Conservation (phyloP, 53 echinoderm and acorn worm species). For the Temnopleurus reevesii region DNA sequence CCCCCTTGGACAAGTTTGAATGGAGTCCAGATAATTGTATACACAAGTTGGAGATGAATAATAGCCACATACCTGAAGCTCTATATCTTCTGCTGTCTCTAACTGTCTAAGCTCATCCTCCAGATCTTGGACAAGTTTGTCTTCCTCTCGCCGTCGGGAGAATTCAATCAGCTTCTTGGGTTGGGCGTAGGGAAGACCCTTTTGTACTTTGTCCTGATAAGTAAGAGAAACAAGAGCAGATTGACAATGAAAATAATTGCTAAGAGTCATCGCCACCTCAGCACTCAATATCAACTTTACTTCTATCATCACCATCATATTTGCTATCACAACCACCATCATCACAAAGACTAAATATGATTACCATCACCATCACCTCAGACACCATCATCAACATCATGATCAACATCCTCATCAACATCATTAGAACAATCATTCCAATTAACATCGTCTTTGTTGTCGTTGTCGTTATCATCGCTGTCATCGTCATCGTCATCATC, state of each 20-base stretch:
- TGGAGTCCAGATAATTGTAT: too few relatives aligned
- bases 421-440: background rate
- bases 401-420: background rate
- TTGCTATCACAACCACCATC: background rate
- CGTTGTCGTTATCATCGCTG: background rate
- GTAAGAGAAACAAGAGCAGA: background rate
- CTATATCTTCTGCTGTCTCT: constrained; percentile 85
- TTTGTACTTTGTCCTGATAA: constrained; percentile 73
- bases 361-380: constrained; percentile 9
- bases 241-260: too few relatives aligned
- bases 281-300: background rate
- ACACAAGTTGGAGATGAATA: too few relatives aligned
- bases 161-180: constrained; percentile 97
- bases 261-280: too few relatives aligned
- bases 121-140: constrained; percentile 73
- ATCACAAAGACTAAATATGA: background rate
- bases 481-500: background rate
- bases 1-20: too few relatives aligned
- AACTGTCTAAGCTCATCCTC: constrained; percentile 81
- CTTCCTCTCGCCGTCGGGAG: constrained; percentile 81
- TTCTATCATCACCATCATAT: background rate
- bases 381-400: constrained; percentile 19
- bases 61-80: constrained; percentile 70
- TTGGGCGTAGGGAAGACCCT: constrained; percentile 66
- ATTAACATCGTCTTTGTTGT: background rate